phyloP scores from a whole-genome alignment of 92 coral and sea anemone genomes.

The Porites evermanni region DNA sequence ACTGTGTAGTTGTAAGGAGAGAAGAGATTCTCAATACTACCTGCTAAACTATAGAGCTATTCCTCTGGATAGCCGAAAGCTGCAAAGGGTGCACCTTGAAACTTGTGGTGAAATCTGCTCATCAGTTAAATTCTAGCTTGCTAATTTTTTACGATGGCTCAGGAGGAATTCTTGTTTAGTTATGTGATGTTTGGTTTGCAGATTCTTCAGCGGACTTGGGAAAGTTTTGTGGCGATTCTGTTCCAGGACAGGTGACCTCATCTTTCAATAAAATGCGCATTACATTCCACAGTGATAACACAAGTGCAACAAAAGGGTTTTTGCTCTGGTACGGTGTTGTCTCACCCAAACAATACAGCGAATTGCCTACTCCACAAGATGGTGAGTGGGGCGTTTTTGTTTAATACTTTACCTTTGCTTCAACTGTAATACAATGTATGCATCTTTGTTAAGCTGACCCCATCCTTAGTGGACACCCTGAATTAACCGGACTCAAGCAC shows the following conservation, averaged over 20 bases:
- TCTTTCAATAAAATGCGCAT: slow-evolving; percentile 64
- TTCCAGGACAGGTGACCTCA: slow-evolving; percentile 61
- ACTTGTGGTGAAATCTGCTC: too few relatives aligned
- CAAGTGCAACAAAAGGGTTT: slow-evolving; percentile 54
- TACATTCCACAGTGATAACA: slow-evolving; percentile 59
- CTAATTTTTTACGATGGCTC: too few relatives aligned
- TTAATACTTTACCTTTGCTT: too few relatives aligned
- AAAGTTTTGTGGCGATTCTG: slow-evolving; percentile 57
- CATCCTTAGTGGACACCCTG: too few relatives aligned
- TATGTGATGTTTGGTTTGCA: slow-evolving; percentile 1
- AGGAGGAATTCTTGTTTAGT: too few relatives aligned
- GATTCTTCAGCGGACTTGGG: slow-evolving; percentile 51
- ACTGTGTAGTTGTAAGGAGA: not conserved
- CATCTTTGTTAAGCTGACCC: too few relatives aligned
- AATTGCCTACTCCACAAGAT: not conserved
- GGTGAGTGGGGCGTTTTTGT: not conserved
- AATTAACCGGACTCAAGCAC: too few relatives aligned
- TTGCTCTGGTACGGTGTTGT: slow-evolving; percentile 47
- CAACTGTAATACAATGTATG: not conserved
- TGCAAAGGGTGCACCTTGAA: not conserved
- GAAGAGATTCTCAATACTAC: not conserved
- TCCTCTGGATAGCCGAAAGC: not conserved
- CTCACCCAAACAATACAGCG: slow-evolving; percentile 18
- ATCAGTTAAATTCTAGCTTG: too few relatives aligned
- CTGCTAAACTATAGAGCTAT: too few relatives aligned